phyloP scores from a whole-genome alignment of 2,113 vertebrate species.

The Malurus elegans region DNA sequence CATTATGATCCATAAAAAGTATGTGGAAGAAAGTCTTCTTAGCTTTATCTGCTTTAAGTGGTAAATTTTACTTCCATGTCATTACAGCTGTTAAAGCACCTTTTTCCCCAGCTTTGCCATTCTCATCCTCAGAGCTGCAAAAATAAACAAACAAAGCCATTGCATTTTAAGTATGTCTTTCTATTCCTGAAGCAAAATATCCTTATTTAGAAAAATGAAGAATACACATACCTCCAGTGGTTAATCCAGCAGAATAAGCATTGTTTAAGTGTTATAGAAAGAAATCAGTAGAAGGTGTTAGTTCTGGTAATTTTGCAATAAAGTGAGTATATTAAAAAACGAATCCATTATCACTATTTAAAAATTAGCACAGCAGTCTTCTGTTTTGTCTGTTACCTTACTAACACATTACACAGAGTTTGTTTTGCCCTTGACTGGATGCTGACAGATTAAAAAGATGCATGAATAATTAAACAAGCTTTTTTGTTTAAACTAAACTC shows the following conservation, averaged over 20 bases:
- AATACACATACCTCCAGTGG: conserved; percentile 67
- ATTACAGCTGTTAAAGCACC: conserved; percentile 69
- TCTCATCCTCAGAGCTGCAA: conserved; percentile 83
- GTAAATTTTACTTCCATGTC: background rate
- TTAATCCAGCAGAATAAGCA: conserved; percentile 70
- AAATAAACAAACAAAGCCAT: conserved; percentile 37
- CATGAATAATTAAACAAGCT: conserved; percentile 6
- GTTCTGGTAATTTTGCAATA: conserved; percentile 55
- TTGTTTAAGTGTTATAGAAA: conserved; percentile 71
- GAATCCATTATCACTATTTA: background rate
- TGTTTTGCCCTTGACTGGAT: background rate
- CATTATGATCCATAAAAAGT: conserved; percentile 35
- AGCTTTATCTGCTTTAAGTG: conserved; percentile 51
- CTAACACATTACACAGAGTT: background rate
- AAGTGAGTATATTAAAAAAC: background rate
- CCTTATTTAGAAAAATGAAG: conserved; percentile 52
- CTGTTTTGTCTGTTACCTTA: background rate
- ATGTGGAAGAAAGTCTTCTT: conserved; percentile 46
- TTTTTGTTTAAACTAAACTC: background rate
- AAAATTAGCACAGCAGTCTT: background rate
- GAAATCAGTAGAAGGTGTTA: conserved; percentile 68
- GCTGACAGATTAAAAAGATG: background rate
- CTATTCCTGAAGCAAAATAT: conserved; percentile 10
- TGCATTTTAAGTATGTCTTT: background rate
- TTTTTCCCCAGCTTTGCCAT: conserved; percentile 85